phyloP scores from a whole-genome alignment of 2,888 invertebrate species.

The Phytoseiulus persimilis region DNA sequence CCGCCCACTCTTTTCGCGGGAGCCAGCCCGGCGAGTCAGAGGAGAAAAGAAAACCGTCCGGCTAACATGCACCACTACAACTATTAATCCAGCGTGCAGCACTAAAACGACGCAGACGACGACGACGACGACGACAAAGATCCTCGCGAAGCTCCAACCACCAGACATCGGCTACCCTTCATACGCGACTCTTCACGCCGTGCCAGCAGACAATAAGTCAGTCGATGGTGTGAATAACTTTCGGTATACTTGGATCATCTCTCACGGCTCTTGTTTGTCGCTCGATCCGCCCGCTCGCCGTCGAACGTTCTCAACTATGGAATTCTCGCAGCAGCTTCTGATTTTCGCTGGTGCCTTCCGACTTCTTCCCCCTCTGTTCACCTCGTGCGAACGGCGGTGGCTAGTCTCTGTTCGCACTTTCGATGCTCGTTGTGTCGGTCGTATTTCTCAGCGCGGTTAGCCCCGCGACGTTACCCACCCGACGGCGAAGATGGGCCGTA shows the following conservation, averaged over 20 bases:
- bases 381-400: background rate
- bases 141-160: background rate
- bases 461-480: slow-evolving; percentile 5
- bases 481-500: background rate
- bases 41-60: background rate
- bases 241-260: background rate
- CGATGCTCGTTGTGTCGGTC: background rate
- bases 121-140: background rate
- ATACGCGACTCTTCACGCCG: background rate
- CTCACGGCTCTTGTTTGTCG: background rate
- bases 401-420: background rate
- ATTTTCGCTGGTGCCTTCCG: background rate
- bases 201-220: background rate
- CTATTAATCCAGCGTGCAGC: background rate
- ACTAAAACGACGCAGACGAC: too few relatives aligned
- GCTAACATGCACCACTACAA: background rate
- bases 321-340: background rate
- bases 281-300: background rate
- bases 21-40: background rate
- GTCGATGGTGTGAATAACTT: background rate
- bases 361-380: background rate
- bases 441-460: background rate
- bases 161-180: too few relatives aligned
- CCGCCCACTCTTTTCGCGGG: background rate
- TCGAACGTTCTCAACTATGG: background rate